Base-by-base conservation (phyloP, 2,888 invertebrate genomes). In the Sympetrum striolatum region DNA sequence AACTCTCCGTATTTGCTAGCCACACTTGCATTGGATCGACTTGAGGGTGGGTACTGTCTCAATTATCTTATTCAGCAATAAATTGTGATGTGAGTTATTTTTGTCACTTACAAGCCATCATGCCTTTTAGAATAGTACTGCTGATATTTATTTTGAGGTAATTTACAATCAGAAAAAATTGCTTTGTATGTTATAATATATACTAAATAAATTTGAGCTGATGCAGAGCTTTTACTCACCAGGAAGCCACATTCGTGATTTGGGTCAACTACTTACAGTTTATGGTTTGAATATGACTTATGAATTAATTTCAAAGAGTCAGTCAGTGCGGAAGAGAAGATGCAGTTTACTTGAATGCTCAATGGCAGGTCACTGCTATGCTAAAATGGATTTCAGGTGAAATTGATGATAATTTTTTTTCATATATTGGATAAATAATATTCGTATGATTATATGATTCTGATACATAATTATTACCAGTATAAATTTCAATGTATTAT, bases 221-320 rank as follows among this genome's bases (percentile, higher is more conserved):
- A 44, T 44, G 44, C 44, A 44, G 44, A 8, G 44, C 44, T 25
- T 48, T 81, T 18, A 31, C 8, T 80, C 15, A 14, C 14, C 53
- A 82, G 81, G 97, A 15, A 97, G 97, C 53, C 98, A 98, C 94
- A 94, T 98, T 90, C 95, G 98, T 8, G 98, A 98, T 0, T 94
- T 98, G 91, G 96, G 97, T 93, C 96, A 96, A 90, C 95, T 98
- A 53, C 95, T 98, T 91, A 96, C 98, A 91, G 97, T 98, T 64
- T 98, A 97, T 93, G 98, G 98, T 22, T 98, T 98, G 94, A 98
- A 98, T 94, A 96, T 98, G 92, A 98, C 98, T 44, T 98, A 98
- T 93, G 97, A 98, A 93, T 96, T 98, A 92, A 95, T 95, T 90
- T 0, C 81, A 10, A 82, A 82, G 53, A 35, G 18, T 14, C 39